phyloP scores from a whole-genome alignment of 2,888 invertebrate genomes.

The Scaptomyza cyrtandrae region DNA sequence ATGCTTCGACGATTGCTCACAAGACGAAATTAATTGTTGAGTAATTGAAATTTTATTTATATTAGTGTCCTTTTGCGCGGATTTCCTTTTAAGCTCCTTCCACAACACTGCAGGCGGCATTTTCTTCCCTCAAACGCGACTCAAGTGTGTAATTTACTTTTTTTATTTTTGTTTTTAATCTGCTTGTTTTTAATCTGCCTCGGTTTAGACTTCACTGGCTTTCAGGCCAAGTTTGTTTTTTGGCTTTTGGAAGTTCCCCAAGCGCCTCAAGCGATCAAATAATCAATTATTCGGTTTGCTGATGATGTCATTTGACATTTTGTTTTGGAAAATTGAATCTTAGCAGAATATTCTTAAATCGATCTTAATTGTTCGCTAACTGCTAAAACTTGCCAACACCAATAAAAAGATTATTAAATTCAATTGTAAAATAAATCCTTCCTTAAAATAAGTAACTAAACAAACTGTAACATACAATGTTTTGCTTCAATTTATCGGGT shows the following conservation, averaged over 20 bases:
- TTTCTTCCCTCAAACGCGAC: slow-evolving; percentile 18
- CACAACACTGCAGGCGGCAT: slow-evolving; percentile 42
- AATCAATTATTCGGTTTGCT: slow-evolving; percentile 69
- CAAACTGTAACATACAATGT: too few species aligned
- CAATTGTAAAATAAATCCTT: too few species aligned
- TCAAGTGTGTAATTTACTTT: slow-evolving; percentile 65
- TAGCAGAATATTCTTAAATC: too few species aligned
- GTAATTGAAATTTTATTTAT: slow-evolving; percentile 85
- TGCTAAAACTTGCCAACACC: too few species aligned
- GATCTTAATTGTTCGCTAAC: too few species aligned
- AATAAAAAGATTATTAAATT: too few species aligned
- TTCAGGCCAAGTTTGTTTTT: slow-evolving; percentile 55
- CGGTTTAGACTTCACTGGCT: slow-evolving; percentile 57
- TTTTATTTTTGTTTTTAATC: slow-evolving; percentile 48
- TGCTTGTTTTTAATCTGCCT: slow-evolving; percentile 37
- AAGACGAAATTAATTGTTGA: slow-evolving; percentile 85
- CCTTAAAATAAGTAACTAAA: too few species aligned
- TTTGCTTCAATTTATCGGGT: too few species aligned
- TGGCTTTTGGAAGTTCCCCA: slow-evolving; percentile 12
- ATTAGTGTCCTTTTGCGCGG: slow-evolving; percentile 83
- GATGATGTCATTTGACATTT: slow-evolving; percentile 63
- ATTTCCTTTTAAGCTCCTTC: slow-evolving; percentile 55
- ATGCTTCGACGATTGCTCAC: slow-evolving; percentile 83
- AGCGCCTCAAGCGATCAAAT: slow-evolving; percentile 28
- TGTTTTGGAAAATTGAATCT: not conserved